Base-by-base conservation (phyloP, 2,797 vertebrate species). In the Rhinichthys osculus region DNA sequence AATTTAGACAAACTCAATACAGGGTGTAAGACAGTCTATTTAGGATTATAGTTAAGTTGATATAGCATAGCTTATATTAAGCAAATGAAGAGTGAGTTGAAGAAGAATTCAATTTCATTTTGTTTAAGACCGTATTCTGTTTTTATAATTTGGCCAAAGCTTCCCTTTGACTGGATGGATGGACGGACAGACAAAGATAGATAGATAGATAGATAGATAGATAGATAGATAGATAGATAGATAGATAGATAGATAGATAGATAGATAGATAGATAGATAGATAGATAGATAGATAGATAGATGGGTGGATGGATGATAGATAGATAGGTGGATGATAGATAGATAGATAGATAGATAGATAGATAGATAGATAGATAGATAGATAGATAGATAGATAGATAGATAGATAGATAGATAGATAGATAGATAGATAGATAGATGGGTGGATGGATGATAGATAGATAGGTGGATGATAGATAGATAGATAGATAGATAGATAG, bases 1-100 rank as follows among this genome's bases (percentile, higher is more conserved):
- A 92, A 86, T 85, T 88, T 85, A 91, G 89, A 87, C 92, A 89
- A 89, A 78, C 77, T 90, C 74, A 77, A 90, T 90, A 91, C 54
- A 89, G 89, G 42, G 13, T 57, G 23, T 42, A 44, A 40, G 35
- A 82, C 27, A 64, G 16, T 38, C 42, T 83, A 19, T 66, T 52
- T 50, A 16, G 3, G 2, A 50, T 50, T 64, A 47, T 38, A 78
- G 4, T 38, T 59, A 54, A 5, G 30, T 76, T 54, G n/a, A 27
- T 40, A 59, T n/a, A 59, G 21, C 7, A 78, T 59, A 38, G 33
- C 11, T 76, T 76, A 5, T 35, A 19, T 50, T 54, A 76, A 54
- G 73, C 30, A 23, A 35, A 54, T 62, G 11, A 27, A 62, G n/a
- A 62, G n/a, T 62, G 59, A 27, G 59, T 14, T 64, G 13, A 64